Conservation (phyloP, 2,113 vertebrate species). For the Myrmecophaga tridactyla region DNA sequence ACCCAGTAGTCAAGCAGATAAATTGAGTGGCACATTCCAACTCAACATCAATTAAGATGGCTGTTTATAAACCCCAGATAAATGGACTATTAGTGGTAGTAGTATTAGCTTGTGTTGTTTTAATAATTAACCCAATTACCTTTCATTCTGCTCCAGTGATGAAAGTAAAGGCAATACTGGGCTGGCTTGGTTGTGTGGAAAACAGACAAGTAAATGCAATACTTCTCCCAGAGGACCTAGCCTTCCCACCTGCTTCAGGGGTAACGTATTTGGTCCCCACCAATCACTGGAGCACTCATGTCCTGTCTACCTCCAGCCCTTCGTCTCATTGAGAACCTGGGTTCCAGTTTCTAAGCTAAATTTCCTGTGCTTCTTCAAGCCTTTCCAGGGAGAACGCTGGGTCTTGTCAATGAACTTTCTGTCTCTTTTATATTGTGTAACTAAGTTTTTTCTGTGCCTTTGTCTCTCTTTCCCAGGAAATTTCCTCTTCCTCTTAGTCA, state of each 20-base stretch:
- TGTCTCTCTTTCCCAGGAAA: background rate
- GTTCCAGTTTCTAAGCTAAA: background rate
- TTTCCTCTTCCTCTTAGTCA: background rate
- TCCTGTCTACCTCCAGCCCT: background rate
- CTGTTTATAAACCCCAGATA: constrained; percentile 62
- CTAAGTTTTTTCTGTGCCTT: constrained; percentile 18
- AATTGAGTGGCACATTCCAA: constrained; percentile 65
- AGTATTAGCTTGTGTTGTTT: constrained; percentile 68
- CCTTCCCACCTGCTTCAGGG: constrained; percentile 36
- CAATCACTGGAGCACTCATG: background rate
- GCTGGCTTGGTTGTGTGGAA: constrained; percentile 76
- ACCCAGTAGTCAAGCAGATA: constrained; percentile 53
- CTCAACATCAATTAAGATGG: constrained; percentile 61
- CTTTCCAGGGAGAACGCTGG: constrained; percentile 7
- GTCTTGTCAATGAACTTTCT: constrained; percentile 18
- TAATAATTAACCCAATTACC: constrained; percentile 78
- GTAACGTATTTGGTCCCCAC: constrained; percentile 20
- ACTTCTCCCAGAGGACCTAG: constrained; percentile 51
- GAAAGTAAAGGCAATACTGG: constrained; percentile 69
- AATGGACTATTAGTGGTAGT: constrained; percentile 59
- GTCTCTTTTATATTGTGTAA: background rate
- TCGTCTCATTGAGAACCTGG: background rate
- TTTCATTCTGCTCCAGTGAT: constrained; percentile 76
- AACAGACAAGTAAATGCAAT: constrained; percentile 56
- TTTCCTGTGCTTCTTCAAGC: background rate